Evolutionary conservation across 1,140 invertebrate genomes (phyloP), one percentile per base, ranked within the genome.

Genomic region (Drosophila pruinosa): DNA sequence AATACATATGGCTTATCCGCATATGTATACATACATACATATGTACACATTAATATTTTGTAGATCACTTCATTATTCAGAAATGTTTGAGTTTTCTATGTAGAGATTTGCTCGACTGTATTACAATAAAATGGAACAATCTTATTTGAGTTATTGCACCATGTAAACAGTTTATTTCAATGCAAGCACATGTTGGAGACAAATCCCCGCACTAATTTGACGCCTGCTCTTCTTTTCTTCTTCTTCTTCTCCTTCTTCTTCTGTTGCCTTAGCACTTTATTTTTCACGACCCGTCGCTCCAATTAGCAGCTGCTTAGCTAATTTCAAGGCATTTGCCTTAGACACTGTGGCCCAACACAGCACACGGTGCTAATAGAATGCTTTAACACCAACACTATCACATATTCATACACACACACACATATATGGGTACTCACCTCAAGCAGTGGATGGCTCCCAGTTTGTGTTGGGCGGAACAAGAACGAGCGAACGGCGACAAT

Each of bases 271-370:
- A 34, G 26, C 45, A 41, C 15, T 28, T 59, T 12, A n/a, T 67
- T 78, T 77, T 75, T 75, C 71, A 76, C 78, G 56, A 72, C 47
- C 63, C 50, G 52, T 15, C 59, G 34, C 17, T 24, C 48, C 52
- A 64, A 83, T 83, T 83, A 83, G 80, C 79, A 83, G 80, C 80
- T 83, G 79, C 41, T 83, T 50, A 50, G 52, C 58, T 68, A 38
- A 64, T 67, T 61, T 72, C 47, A 59, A 56, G 31, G 43, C 54
- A 26, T 15, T 38, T 50, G 39, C 47, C 59, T 58, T 50, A 61
- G 39, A 61, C 45, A 70, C 36, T 39, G 36, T 39, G 45, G n/a
- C n/a, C n/a, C n/a, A n/a, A 19, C 14, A 47, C 52, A 69, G 38
- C 41, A 68, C 75, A 61, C 59, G 53, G 14, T 52, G 48, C 76